These are phyloP conservation scores for Pseudochirops corinnae DNA, from an alignment of 2,797 vertebrate genomes.

Conservation along the genomic window DNA sequence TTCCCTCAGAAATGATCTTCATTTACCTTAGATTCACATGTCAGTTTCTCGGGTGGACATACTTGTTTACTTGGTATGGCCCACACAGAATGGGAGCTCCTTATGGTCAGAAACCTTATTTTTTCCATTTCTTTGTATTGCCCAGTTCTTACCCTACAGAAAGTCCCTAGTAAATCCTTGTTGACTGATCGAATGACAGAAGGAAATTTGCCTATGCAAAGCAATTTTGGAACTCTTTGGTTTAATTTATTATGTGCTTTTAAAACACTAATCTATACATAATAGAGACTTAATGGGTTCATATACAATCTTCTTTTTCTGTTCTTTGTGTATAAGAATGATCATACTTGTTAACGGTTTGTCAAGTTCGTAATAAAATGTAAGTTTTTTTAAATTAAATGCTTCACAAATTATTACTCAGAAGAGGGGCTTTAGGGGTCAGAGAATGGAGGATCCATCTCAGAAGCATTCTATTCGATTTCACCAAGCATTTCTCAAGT, in stretches of 20 bases:
- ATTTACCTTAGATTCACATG: neutral
- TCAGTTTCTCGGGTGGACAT: neutral
- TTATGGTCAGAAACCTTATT: neutral
- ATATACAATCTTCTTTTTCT: neutral
- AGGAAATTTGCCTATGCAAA: neutral
- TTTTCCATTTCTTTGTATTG: neutral
- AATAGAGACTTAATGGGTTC: neutral
- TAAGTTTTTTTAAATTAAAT: neutral
- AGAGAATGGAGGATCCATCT: neutral
- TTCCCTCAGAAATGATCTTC: neutral
- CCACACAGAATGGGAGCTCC: neutral
- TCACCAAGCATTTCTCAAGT: neutral
- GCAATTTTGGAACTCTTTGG: neutral
- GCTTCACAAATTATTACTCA: neutral
- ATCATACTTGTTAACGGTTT: neutral
- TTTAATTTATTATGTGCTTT: neutral
- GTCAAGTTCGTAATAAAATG: neutral
- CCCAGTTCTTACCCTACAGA: neutral
- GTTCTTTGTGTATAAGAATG: neutral
- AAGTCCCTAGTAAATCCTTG: neutral
- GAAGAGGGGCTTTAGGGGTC: neutral
- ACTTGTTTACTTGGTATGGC: neutral
- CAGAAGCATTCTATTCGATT: neutral
- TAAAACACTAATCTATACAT: neutral
- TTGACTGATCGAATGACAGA: neutral